phyloP scores from a whole-genome alignment of 2,113 vertebrate genomes.

The Sterrhoptilus dennistouni region DNA sequence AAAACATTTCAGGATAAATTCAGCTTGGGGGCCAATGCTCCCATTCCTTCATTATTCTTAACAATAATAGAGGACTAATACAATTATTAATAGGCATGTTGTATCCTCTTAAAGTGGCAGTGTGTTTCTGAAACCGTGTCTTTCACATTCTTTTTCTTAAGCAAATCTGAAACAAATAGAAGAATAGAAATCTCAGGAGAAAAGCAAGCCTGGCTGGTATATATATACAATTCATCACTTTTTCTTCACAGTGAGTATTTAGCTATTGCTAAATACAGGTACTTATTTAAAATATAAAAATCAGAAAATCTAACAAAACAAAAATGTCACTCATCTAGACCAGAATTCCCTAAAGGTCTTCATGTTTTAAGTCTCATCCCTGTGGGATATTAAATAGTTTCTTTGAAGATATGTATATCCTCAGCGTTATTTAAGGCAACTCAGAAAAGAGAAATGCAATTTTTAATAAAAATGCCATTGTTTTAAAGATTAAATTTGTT shows the following conservation, averaged over 20 bases:
- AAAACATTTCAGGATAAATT: slow-evolving; percentile 89
- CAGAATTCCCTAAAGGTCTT: not conserved
- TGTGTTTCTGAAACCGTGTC: slow-evolving; percentile 67
- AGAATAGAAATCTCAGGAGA: slow-evolving; percentile 58
- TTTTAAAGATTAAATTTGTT: not conserved
- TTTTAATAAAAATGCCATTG: not conserved
- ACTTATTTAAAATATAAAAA: not conserved
- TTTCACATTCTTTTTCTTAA: slow-evolving; percentile 62
- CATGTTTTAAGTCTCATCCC: not conserved
- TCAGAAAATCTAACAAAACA: not conserved
- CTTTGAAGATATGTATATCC: not conserved
- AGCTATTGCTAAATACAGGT: not conserved
- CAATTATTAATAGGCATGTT: slow-evolving; percentile 81
- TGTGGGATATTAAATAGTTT: not conserved
- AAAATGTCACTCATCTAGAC: not conserved
- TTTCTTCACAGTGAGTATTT: not conserved
- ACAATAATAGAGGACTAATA: slow-evolving; percentile 86
- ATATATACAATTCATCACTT: slow-evolving; percentile 38
- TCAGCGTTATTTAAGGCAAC: not conserved
- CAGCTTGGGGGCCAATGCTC: slow-evolving; percentile 74
- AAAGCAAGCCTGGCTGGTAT: slow-evolving; percentile 60
- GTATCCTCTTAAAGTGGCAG: slow-evolving; percentile 75
- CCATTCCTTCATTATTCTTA: slow-evolving; percentile 84
- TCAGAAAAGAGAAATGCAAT: not conserved
- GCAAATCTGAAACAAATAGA: slow-evolving; percentile 68